Percentiles rank a stretch among this genome's conserved stretches.
Conservation (phyloP, 2,888 invertebrate species). For the Limnephilus rhombicus region DNA sequence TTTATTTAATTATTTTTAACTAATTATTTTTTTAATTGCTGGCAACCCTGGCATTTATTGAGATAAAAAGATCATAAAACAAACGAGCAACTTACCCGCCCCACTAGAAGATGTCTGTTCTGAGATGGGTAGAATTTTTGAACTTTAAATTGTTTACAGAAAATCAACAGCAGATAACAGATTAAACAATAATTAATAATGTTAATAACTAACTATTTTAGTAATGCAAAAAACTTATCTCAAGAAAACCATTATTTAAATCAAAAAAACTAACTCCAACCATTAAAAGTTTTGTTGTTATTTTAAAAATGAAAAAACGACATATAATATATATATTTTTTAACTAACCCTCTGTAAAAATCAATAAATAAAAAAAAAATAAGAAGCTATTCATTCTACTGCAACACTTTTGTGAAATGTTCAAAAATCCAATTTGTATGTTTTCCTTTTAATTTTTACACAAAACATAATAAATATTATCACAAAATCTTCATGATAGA, state of each 20-base stretch:
- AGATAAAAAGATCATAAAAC: too few species aligned
- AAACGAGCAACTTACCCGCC: too few species aligned
- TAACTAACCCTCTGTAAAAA: not conserved
- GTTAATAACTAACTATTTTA: not conserved
- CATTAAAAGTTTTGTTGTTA: not conserved
- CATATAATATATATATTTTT: not conserved
- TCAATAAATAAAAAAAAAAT: not conserved
- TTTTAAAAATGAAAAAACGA: not conserved
- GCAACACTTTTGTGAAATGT: not conserved
- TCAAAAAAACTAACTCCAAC: not conserved
- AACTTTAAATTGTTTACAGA: not conserved
- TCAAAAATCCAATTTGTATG: not conserved
- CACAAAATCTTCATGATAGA: not conserved
- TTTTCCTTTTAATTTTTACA: conserved; percentile 19
- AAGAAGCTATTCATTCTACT: not conserved
- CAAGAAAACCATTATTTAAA: not conserved
- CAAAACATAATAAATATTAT: conserved; percentile 5
- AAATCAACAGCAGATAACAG: conserved; percentile 23
- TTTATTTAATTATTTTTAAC: too few species aligned
- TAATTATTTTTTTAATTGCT: too few species aligned
- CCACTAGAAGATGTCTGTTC: too few species aligned
- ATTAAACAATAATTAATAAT: conserved; percentile 16
- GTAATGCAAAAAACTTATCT: not conserved
- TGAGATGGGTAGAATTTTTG: too few species aligned
- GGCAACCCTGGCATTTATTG: too few species aligned